phyloP scores from a whole-genome alignment of 1,140 invertebrate species.

The Orius insidiosus region DNA sequence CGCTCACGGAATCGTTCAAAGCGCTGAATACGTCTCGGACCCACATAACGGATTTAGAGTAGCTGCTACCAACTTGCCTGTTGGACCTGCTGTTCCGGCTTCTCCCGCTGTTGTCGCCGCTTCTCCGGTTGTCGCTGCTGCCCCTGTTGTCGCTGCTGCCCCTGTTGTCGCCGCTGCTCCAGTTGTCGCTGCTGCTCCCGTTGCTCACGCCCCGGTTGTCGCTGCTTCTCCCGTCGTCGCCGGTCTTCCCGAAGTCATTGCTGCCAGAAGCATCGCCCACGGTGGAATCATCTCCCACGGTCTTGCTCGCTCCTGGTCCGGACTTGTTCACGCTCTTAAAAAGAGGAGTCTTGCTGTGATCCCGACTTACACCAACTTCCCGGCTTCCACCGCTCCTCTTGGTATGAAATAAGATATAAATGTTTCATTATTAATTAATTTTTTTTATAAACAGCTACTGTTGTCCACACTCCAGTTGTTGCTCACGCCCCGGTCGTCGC shows the following conservation, averaged over 20 bases:
- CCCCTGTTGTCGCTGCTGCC: slow-evolving; percentile 18
- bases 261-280: not conserved
- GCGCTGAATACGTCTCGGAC: slow-evolving; percentile 38
- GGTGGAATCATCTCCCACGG: too few species aligned
- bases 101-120: slow-evolving; percentile 8
- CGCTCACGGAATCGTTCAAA: slow-evolving; percentile 41
- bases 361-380: too few species aligned
- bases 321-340: too few species aligned
- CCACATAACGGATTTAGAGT: slow-evolving; percentile 40
- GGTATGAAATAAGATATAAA: not conserved
- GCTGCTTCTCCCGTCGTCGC: not conserved
- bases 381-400: not conserved
- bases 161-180: slow-evolving; percentile 1
- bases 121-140: slow-evolving; percentile 5
- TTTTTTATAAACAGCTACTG: too few species aligned
- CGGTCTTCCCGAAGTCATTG: slow-evolving; percentile 4
- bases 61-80: slow-evolving; percentile 34
- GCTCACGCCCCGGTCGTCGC: slow-evolving; percentile 2
- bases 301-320: too few species aligned
- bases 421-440: too few species aligned
- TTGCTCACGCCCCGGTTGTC: not conserved
- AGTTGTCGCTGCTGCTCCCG: slow-evolving; percentile 3
- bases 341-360: too few species aligned
- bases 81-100: slow-evolving; percentile 21
- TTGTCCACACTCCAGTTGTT: too few species aligned